Evolutionary conservation across 2,888 invertebrate genomes (phyloP), one percentile per base, ranked within the genome.

Genomic region (Aelia acuminata): DNA sequence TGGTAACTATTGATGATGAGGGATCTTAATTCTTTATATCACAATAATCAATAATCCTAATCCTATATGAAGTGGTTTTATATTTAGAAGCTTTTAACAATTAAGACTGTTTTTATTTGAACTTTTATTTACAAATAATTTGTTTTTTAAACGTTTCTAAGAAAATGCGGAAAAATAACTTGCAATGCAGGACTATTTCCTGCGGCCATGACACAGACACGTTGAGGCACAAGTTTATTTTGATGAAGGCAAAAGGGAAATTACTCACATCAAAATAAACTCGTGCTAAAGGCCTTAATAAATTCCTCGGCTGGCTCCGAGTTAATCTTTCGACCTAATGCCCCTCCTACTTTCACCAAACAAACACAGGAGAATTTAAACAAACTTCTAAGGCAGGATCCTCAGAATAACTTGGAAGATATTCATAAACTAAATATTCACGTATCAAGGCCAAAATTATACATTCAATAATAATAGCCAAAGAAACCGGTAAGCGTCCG

Each of bases 191-290:
- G 2, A 31, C 57, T 57, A 57, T 57, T 57, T 57, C 57, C 57
- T 57, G 57, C 26, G 57, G 15, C 26, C 26, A 31, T 57, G 57
- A 15, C 57, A 57, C 26, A 26, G 57, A 15, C n/a, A n/a, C 26
- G 57, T 57, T 57, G 57, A 57, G n/a, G 57, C 26, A 31, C 57
- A 57, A 57, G 57, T 57, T 26, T 57, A 57, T 57, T 57, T 57
- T 57, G 26, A 57, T 57, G 26, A 26, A 57, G 57, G 26, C 26
- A 26, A n/a, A 15, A 43, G 43, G 57, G 57, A 57, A 57, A 57
- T 57, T 57, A 57, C 57, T 57, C 57, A 57, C 57, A 57, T 57
- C 57, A 57, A 57, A 57, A 57, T 57, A 57, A 57, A 57, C 57
- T 5, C 57, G 26, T 57, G 57, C 57, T 57, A 57, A 57, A 57